Base-by-base conservation (phyloP, 1,140 invertebrate species). In the Drosophila elegans region DNA sequence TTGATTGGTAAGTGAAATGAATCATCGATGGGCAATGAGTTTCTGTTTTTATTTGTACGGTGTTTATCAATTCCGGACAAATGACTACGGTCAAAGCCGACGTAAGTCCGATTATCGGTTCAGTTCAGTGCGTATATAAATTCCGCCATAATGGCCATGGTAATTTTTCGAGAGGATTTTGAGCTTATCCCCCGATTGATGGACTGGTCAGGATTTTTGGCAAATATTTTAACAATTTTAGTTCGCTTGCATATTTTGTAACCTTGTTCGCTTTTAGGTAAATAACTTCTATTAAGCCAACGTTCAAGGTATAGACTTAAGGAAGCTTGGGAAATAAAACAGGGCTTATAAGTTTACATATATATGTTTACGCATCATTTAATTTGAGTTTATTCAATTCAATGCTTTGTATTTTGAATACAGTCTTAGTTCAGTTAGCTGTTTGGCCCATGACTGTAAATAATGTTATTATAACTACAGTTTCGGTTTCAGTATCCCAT, bases 41-140 rank as follows among this genome's bases (percentile, higher is more conserved):
- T 13, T 7, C 13, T 16, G 3, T 12, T 12, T 10, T 41, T 36
- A 44, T 52, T 36, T 52, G 44, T 13, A 32, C 13, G 12, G 44
- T 63, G 48, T 68, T 69, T 69, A 66, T 64, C 60, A 39, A 69
- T 68, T 66, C 44, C 27, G 27, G 12, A n/a, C 63, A 69, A 69
- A 55, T 42, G 59, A 59, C 45, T 38, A 51, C 45, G 48, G 63
- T 7, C 63, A 67, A 67, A 68, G 63, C 66, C 49, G 42, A 42
- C 41, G 42, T 39, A 53, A 69, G 66, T 68, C 61, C 63, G 39
- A 68, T 68, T 68, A 54, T 67, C 34, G 44, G 44, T 64, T 46
- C 41, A 67, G 45, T 27, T 67, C 60, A 51, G 44, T 63, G 59
- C 39, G 13, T 44, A 27, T 34, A 42, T 62, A 11, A 32, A 54